phyloP scores from a whole-genome alignment of 2,113 vertebrate genomes.

The Nipponia nippon region DNA sequence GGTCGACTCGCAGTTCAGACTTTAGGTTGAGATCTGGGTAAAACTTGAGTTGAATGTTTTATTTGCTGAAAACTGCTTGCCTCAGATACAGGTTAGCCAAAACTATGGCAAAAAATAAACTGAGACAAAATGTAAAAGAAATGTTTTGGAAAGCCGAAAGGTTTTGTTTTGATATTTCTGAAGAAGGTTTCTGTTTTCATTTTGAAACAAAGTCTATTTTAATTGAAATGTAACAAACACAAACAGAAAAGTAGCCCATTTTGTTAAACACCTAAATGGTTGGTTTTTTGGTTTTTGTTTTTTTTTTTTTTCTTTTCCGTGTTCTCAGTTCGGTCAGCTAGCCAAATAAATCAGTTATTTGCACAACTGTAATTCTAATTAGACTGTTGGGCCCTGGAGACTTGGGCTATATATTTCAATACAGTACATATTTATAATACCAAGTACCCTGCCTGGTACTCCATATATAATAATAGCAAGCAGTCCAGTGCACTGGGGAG shows the following conservation, averaged over 20 bases:
- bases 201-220: background rate
- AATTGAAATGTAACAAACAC: background rate
- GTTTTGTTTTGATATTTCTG: background rate
- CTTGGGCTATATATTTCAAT: slow-evolving; percentile 35
- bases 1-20: background rate
- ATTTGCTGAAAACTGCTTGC: background rate
- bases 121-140: background rate
- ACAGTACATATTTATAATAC: slow-evolving; percentile 27
- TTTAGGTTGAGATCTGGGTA: background rate
- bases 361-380: slow-evolving; percentile 39
- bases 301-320: background rate
- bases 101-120: background rate
- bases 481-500: background rate
- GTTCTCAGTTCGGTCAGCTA: slow-evolving; percentile 7
- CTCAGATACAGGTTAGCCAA: background rate
- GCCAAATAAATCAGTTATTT: slow-evolving; percentile 52
- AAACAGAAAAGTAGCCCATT: background rate
- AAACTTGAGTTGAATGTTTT: background rate
- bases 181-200: background rate
- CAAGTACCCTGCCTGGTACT: background rate
- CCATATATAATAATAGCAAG: slow-evolving; percentile 22
- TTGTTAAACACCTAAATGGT: background rate
- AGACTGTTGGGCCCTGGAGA: background rate
- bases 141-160: background rate
- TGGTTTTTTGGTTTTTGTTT: background rate